Percentiles rank a stretch among this genome's conserved stretches.
phyloP scores from a whole-genome alignment of 2,113 vertebrate species.

The Hirundichthys speculiger region DNA sequence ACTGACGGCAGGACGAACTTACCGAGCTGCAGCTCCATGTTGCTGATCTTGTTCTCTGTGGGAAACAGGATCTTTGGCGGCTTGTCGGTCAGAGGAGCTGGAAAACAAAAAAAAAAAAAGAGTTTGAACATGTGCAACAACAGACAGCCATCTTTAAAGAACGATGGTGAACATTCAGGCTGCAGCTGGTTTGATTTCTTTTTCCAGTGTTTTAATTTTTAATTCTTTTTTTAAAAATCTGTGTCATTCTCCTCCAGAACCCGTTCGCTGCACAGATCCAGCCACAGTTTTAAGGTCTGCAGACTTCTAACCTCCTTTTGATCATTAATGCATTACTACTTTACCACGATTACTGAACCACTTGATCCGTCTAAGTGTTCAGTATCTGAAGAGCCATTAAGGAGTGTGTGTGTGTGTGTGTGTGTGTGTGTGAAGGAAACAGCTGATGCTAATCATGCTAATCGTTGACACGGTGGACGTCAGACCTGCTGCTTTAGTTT shows the following conservation, averaged over 20 bases:
- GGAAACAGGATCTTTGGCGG: constrained; percentile 95
- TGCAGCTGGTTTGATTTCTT: too few relatives aligned
- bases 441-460: constrained; percentile 70
- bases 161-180: too few relatives aligned
- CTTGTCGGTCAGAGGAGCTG: constrained; percentile 94
- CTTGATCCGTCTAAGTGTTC: constrained; percentile 47
- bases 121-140: too few relatives aligned
- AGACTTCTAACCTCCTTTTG: constrained; percentile 41
- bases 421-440: constrained; percentile 15
- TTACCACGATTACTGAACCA: constrained; percentile 40
- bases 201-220: too few relatives aligned
- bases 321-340: constrained; percentile 55
- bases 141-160: too few relatives aligned
- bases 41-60: constrained; percentile 89
- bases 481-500: constrained; percentile 49
- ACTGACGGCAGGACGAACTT: constrained; percentile 73
- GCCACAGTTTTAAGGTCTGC: constrained; percentile 17
- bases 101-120: constrained; percentile 57
- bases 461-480: constrained; percentile 65
- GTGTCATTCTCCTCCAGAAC: neutral
- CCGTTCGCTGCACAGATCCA: constrained; percentile 1
- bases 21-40: constrained; percentile 94
- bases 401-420: constrained; percentile 9
- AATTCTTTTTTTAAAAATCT: too few relatives aligned
- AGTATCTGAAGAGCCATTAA: constrained; percentile 48